Evolutionary conservation across 2,113 vertebrate species (phyloP).

Genomic region (Oophaga pumilio): DNA sequence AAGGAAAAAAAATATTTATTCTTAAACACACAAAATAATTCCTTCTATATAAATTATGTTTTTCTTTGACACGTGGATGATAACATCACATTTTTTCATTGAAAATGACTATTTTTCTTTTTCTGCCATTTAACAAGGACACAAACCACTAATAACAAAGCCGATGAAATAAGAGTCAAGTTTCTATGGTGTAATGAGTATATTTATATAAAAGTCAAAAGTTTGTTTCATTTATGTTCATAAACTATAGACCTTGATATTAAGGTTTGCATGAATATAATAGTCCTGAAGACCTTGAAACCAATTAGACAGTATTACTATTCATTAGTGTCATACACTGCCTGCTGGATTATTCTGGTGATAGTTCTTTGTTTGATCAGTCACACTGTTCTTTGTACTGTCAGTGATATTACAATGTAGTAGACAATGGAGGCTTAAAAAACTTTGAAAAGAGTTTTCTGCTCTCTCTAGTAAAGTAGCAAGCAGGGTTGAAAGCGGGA

Average conservation of each 20-base stretch:
- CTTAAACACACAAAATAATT: too few species aligned
- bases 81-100: neutral
- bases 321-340: neutral
- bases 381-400: neutral
- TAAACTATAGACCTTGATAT: neutral
- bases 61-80: neutral
- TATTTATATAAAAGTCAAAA: neutral
- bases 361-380: neutral
- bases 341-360: neutral
- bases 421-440: neutral
- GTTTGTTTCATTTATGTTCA: neutral
- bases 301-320: neutral
- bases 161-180: neutral
- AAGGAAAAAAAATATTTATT: too few species aligned
- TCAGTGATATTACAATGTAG: neutral
- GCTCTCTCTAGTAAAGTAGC: neutral
- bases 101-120: neutral
- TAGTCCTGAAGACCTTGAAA: neutral
- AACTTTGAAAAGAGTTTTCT: neutral
- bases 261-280: neutral
- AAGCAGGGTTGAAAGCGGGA: neutral
- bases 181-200: neutral
- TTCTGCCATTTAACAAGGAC: neutral
- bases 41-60: neutral
- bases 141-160: neutral